Evolutionary conservation across 30 jellyfish, hydroid and myxozoan species (phyloP), one percentile per base, ranked within the genome.

Genomic region (Cassiopea andromeda): DNA sequence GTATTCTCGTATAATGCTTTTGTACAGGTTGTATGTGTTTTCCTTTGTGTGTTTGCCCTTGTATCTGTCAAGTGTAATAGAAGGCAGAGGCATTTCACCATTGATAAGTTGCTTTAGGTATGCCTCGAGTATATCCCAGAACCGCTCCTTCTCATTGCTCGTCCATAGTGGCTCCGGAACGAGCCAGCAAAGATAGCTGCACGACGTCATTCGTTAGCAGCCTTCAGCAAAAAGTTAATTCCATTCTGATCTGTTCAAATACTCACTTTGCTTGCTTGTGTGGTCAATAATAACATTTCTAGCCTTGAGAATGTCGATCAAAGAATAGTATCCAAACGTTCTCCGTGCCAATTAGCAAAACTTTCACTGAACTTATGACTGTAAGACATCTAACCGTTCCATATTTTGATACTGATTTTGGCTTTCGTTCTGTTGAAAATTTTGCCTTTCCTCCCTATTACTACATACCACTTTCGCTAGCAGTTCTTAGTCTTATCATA

Each of bases 121-220:
- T 6, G 48, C 82, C 44, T 81, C 90, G 14, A 81, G 48, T 64
- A 81, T 58, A 16, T 81, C 67, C 90, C 90, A 81, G 57, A 81
- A 81, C 73, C 44, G 10, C 90, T 81, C 90, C 82, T 81, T 81
- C 82, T 81, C 90, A 46, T 69, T 46, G 8, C 1, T 81, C n/a
- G 90, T 81, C 90, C 90, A 81, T 13, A 81, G 43, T 17, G 81
- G 90, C 72, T 81, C 90, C 75, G 82, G 72, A 43, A 18, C 81
- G 48, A 60, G 88, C 75, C 88, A 79, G 45, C 78, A 79, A 60
- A 79, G 78, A 79, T 79, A 79, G 59, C 88, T 57, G 64, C 88
- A 79, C 44, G 88, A 79, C 66, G 88, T 45, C 88, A 79, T 79
- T 70, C 38, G 7, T 14, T 13, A 4, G 27, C 0, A 64, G 2